phyloP scores from a whole-genome alignment of 2,797 vertebrate genomes.

The Coilia nasus region DNA sequence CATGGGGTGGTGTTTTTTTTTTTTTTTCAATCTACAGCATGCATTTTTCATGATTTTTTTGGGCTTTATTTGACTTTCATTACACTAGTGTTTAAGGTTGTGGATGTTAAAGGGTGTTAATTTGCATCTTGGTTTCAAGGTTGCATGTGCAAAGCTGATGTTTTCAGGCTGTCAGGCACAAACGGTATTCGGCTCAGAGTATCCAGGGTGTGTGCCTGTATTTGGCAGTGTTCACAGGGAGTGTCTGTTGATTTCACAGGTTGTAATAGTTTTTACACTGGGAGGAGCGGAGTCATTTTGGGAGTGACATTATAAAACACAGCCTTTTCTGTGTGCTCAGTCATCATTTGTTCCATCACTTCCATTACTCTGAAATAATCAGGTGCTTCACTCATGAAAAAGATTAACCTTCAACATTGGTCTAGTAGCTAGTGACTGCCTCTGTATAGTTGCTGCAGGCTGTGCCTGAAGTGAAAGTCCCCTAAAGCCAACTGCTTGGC shows the following conservation, averaged over 20 bases:
- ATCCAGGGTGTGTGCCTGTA: slow-evolving; percentile 72
- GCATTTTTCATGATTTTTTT: neutral
- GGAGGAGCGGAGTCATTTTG: neutral
- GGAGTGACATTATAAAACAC: neutral
- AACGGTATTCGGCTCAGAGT: slow-evolving; percentile 51
- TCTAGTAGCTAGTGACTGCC: neutral
- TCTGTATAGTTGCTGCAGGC: neutral
- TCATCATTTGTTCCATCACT: neutral
- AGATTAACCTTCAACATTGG: neutral
- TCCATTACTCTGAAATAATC: neutral
- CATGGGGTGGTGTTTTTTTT: neutral
- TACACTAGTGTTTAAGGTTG: neutral
- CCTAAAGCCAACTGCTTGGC: slow-evolving; percentile 16
- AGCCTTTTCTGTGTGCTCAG: neutral
- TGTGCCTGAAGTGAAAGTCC: too few species aligned
- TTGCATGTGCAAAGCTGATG: neutral
- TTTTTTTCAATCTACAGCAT: neutral
- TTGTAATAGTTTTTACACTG: slow-evolving; percentile 2
- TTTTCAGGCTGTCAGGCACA: slow-evolving; percentile 17
- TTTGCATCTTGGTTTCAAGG: neutral
- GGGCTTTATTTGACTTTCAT: neutral
- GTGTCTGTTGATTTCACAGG: slow-evolving; percentile 25
- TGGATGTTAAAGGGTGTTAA: neutral
- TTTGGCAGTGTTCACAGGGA: slow-evolving; percentile 60
- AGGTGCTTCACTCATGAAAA: neutral